Evolutionary conservation across 2,888 invertebrate species (phyloP), one percentile per base, ranked within the genome.

Genomic region (Incurvaria masculella): DNA sequence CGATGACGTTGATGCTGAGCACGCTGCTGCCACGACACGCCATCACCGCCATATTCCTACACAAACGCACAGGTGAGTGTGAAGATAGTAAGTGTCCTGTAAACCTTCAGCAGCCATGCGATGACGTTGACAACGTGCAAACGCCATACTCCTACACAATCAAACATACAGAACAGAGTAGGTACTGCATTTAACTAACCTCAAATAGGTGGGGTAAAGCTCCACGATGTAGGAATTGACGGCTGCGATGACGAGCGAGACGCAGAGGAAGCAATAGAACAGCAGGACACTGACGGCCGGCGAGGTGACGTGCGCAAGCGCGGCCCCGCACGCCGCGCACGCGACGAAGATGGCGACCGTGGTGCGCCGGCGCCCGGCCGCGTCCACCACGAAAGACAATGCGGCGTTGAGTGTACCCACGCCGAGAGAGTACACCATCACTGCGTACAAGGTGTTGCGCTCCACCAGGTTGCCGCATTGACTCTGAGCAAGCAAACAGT

Each of bases 31-130:
- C 73, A 44, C 74, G 65, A 0, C 73, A 68, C 21, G 71, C 69
- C 33, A 73, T 68, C 0, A 72, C 72, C 6, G 73, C 72, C 71
- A 71, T 72, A 2, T 70, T 72, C 49, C 73, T 72, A 62, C 2
- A 58, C 60, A 33, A 33, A n/a, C n/a, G n/a, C n/a, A n/a, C n/a
- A n/a, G n/a, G n/a, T n/a, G n/a, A n/a, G n/a, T n/a, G n/a, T n/a
- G n/a, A n/a, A n/a, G n/a, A n/a, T n/a, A n/a, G n/a, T n/a, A n/a
- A n/a, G n/a, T n/a, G n/a, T n/a, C n/a, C n/a, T n/a, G n/a, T n/a
- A n/a, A n/a, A n/a, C n/a, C n/a, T n/a, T n/a, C n/a, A n/a, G n/a
- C n/a, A n/a, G n/a, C n/a, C n/a, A n/a, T n/a, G n/a, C n/a, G n/a
- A n/a, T n/a, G n/a, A n/a, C n/a, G n/a, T n/a, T n/a, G n/a, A n/a